Percentiles rank a stretch among this genome's conserved stretches.
These are phyloP conservation scores for Neolamprologus longior DNA, from an alignment of 2,113 vertebrate genomes.

Conservation along the genomic window DNA sequence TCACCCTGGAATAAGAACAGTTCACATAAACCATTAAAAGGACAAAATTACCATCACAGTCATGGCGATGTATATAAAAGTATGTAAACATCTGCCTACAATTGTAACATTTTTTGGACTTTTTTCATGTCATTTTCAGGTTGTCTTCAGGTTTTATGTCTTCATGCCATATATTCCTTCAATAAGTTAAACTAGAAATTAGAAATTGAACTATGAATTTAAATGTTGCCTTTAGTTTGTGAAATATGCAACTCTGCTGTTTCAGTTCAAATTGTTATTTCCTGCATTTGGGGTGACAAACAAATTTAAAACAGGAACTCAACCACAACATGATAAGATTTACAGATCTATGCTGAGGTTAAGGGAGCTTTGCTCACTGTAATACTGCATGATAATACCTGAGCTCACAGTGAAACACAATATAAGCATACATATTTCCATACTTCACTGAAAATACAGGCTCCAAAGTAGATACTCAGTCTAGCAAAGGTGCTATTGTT, in stretches of 20 bases:
- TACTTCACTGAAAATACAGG: neutral
- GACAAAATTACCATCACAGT: neutral
- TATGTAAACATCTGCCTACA: neutral
- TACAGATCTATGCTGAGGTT: neutral
- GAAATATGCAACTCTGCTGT: neutral
- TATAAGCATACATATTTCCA: neutral
- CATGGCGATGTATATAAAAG: neutral
- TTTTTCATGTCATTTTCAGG: neutral
- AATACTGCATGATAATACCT: neutral
- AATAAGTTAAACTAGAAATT: neutral
- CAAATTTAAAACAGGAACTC: neutral
- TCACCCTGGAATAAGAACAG: neutral
- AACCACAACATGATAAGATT: neutral
- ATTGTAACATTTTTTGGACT: neutral
- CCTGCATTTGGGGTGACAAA: neutral
- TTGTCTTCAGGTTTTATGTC: neutral
- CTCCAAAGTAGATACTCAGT: neutral
- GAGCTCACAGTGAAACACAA: neutral
- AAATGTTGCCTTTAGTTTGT: neutral
- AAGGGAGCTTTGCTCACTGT: neutral
- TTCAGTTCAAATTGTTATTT: neutral
- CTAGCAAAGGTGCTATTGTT: neutral
- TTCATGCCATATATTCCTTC: neutral
- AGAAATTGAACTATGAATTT: neutral
- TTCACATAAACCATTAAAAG: neutral